phyloP scores from a whole-genome alignment of 2,113 vertebrate species.

The Lycaon pictus region DNA sequence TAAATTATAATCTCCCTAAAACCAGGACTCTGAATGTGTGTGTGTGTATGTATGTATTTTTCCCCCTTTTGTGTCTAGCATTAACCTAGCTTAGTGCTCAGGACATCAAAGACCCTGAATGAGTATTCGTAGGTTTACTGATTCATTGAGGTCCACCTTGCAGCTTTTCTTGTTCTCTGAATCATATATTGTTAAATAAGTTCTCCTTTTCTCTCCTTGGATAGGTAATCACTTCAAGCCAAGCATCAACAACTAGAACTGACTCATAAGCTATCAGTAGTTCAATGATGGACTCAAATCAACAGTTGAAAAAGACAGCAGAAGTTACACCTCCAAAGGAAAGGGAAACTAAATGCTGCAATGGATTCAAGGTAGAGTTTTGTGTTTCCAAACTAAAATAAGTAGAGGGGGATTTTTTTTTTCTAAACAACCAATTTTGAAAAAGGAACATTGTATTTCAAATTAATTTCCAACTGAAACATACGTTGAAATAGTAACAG shows the following conservation, averaged over 20 bases:
- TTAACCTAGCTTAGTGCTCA: background rate
- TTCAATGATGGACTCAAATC: constrained; percentile 55
- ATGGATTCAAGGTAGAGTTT: constrained; percentile 85
- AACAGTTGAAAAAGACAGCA: constrained; percentile 59
- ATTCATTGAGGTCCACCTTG: background rate
- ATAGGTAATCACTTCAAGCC: constrained; percentile 62
- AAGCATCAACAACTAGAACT: constrained; percentile 39
- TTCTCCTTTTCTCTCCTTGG: constrained; percentile 14
- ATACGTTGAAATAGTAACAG: background rate
- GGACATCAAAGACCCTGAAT: background rate
- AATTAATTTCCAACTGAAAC: constrained; percentile 6
- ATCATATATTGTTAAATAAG: constrained; percentile 19
- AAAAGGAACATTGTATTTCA: constrained; percentile 14
- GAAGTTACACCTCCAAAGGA: background rate
- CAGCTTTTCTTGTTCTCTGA: background rate
- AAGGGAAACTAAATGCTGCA: constrained; percentile 52
- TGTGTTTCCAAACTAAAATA: background rate
- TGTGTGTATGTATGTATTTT: background rate
- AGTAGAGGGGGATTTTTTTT: background rate
- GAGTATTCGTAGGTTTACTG: background rate
- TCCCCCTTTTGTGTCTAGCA: background rate
- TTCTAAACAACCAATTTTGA: background rate
- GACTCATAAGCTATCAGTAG: background rate
- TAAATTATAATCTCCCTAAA: background rate
- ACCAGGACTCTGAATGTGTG: background rate